phyloP scores from a whole-genome alignment of 2,113 vertebrate species.

The Poeciliopsis occidentalis region DNA sequence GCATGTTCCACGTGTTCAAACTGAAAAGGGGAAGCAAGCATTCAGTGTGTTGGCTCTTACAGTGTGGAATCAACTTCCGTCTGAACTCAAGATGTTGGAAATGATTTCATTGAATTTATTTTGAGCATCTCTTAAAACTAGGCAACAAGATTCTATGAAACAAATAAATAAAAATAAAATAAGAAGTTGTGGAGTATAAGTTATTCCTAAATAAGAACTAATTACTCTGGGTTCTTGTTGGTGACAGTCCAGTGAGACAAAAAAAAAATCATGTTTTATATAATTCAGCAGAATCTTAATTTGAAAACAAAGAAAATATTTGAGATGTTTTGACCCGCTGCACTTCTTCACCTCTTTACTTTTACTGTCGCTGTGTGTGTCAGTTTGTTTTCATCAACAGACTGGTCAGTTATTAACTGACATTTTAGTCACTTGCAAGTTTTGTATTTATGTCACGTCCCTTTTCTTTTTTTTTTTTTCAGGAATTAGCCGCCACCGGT shows the following conservation, averaged over 20 bases:
- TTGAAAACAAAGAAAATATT: neutral
- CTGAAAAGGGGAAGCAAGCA: no score
- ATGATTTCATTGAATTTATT: no score
- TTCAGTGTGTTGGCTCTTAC: no score
- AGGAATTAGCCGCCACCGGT: constrained; percentile 80
- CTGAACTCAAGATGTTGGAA: no score
- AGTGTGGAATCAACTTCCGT: no score
- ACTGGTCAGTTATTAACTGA: neutral
- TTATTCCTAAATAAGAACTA: neutral
- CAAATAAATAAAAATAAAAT: no score
- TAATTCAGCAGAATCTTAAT: neutral
- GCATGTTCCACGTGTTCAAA: no score
- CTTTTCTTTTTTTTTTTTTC: neutral
- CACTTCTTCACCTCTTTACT: neutral
- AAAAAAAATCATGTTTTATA: no score
- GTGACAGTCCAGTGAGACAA: no score
- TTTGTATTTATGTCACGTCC: neutral
- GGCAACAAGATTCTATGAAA: no score
- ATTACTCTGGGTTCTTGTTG: neutral
- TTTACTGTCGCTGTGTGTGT: neutral
- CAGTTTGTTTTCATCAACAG: neutral
- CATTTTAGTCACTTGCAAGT: neutral
- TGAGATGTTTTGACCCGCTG: neutral
- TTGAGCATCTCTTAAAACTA: no score
- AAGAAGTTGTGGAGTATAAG: neutral